Evolutionary conservation across 1,140 invertebrate species (phyloP).

Genomic region (Anastrepha obliqua): DNA sequence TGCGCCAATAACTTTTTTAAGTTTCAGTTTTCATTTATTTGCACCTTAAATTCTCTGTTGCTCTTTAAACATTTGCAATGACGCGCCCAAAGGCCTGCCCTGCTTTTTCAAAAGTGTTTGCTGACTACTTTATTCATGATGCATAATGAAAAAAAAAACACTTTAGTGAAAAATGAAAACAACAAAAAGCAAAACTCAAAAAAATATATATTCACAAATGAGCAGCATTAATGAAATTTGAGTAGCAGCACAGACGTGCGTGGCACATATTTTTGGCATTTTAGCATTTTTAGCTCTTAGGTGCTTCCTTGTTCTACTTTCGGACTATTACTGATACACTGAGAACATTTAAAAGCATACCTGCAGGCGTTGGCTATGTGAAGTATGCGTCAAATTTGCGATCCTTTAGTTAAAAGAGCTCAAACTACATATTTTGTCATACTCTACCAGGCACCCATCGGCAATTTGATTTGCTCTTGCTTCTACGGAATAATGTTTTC

Average conservation of each 20-base stretch:
- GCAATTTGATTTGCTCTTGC: neutral
- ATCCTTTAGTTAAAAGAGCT: neutral
- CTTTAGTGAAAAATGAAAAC: neutral
- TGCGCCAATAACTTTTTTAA: neutral
- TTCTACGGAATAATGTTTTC: neutral
- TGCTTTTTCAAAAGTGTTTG: neutral
- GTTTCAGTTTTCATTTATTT: neutral
- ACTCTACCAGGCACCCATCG: too few relatives aligned
- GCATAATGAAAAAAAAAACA: neutral
- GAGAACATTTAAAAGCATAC: neutral
- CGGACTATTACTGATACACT: neutral
- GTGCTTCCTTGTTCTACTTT: neutral
- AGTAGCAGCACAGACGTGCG: neutral
- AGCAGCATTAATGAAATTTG: neutral
- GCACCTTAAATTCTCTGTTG: neutral
- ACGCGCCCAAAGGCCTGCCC: neutral
- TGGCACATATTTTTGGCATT: neutral
- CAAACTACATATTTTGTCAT: neutral
- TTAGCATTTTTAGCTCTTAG: too few relatives aligned
- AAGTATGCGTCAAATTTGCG: neutral
- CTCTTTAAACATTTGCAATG: neutral
- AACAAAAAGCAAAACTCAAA: too few relatives aligned
- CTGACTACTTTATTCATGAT: neutral
- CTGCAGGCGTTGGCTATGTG: neutral
- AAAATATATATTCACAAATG: neutral